Conservation (phyloP, 2,888 invertebrate species). For the Antitype chi region DNA sequence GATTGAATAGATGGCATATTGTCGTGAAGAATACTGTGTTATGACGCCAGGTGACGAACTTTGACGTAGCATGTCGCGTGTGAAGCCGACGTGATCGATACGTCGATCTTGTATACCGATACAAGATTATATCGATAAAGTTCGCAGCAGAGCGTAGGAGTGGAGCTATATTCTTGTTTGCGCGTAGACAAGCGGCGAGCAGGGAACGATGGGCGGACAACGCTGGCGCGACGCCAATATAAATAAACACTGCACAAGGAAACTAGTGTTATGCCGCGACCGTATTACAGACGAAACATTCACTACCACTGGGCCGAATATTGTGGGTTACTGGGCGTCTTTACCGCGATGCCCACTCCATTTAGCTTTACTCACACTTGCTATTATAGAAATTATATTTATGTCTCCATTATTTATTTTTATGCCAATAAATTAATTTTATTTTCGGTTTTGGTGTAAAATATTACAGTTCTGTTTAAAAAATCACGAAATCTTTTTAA, state of each 20-base stretch:
- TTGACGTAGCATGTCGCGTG: conserved; percentile 80
- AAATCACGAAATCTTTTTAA: conserved; percentile 2
- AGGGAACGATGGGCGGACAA: conserved; percentile 85
- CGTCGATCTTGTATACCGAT: conserved; percentile 75
- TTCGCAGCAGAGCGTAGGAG: conserved; percentile 80
- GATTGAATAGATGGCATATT: conserved; percentile 77
- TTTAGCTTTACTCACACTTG: conserved; percentile 53
- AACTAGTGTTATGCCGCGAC: conserved; percentile 91
- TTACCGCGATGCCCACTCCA: conserved; percentile 65
- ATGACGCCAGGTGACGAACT: conserved; percentile 85
- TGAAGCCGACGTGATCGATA: conserved; percentile 79
- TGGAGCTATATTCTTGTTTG: conserved; percentile 82
- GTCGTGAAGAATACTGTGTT: conserved; percentile 75
- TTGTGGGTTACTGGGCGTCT: conserved; percentile 89
- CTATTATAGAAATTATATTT: conserved; percentile 27
- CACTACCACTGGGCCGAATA: conserved; percentile 89
- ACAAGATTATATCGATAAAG: conserved; percentile 81
- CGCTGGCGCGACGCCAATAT: conserved; percentile 87
- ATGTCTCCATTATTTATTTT: conserved; percentile 17
- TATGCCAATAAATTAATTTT: background rate
- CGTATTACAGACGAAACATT: conserved; percentile 90
- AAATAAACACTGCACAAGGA: conserved; percentile 91
- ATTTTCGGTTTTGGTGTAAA: background rate
- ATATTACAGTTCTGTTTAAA: background rate
- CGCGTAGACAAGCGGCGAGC: conserved; percentile 81